Conservation (phyloP, 2,888 invertebrate species). For the Temnothorax unifasciatus region DNA sequence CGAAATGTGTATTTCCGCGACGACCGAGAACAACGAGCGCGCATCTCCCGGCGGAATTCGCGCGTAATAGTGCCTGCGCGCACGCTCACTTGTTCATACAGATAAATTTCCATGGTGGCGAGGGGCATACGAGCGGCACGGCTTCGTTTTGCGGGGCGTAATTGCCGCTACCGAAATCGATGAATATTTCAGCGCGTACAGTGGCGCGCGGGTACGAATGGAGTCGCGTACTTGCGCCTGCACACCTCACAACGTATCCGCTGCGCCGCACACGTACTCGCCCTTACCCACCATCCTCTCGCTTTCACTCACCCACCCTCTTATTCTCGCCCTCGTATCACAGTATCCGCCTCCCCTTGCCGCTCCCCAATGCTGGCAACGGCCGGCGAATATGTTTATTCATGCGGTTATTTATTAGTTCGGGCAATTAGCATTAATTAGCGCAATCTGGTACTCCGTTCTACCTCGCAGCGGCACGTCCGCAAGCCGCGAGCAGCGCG, state of each 20-base stretch:
- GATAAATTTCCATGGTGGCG: slow-evolving; percentile 69
- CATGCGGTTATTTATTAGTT: slow-evolving; percentile 84
- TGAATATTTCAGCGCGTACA: slow-evolving; percentile 81
- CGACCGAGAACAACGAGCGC: slow-evolving; percentile 46
- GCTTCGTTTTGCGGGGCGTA: slow-evolving; percentile 77
- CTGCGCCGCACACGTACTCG: slow-evolving; percentile 53
- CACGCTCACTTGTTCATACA: slow-evolving; percentile 64
- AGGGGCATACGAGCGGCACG: slow-evolving; percentile 61
- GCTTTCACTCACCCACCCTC: slow-evolving; percentile 43
- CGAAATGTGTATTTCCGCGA: slow-evolving; percentile 37
- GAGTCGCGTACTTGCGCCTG: slow-evolving; percentile 61
- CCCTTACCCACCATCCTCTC: slow-evolving; percentile 37
- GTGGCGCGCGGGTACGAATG: slow-evolving; percentile 58
- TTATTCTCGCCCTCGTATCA: slow-evolving; percentile 56
- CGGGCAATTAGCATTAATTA: slow-evolving; percentile 85
- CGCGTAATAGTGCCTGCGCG: slow-evolving; percentile 37
- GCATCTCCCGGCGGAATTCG: slow-evolving; percentile 63
- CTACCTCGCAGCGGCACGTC: slow-evolving; percentile 50
- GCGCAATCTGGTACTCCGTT: slow-evolving; percentile 80
- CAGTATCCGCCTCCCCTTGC: slow-evolving; percentile 20
- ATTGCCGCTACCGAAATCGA: slow-evolving; percentile 80
- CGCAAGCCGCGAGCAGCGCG: slow-evolving; percentile 67
- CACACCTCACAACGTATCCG: slow-evolving; percentile 60
- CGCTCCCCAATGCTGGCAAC: slow-evolving; percentile 39
- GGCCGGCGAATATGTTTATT: slow-evolving; percentile 81